Evolutionary conservation across 1,140 invertebrate genomes (phyloP).

Genomic region (Trachymyrmex septentrionalis): DNA sequence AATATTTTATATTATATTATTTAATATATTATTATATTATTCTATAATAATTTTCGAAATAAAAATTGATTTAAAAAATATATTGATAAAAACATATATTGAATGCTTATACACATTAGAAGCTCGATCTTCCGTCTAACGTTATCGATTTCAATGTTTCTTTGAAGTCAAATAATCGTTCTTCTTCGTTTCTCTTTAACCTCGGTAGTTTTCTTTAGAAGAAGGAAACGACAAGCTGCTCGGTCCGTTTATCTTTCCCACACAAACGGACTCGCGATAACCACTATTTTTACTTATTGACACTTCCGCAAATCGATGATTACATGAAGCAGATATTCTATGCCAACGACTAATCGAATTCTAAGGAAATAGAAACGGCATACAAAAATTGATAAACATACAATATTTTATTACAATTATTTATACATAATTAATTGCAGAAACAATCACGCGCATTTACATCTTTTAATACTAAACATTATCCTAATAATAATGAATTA

Average conservation of each 20-base stretch:
- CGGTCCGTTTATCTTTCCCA: conserved; percentile 73
- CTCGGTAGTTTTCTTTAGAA: conserved; percentile 65
- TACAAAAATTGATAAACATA: conserved; percentile 13
- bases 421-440: conserved; percentile 6
- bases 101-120: background rate
- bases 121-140: background rate
- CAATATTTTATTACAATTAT: background rate
- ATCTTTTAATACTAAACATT: background rate
- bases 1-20: no score
- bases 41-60: background rate
- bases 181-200: conserved; percentile 33
- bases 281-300: conserved; percentile 74
- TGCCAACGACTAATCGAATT: background rate
- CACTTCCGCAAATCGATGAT: conserved; percentile 76
- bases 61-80: background rate
- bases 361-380: background rate
- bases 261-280: conserved; percentile 72
- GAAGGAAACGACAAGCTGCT: conserved; percentile 69
- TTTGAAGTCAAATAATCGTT: conserved; percentile 49
- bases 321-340: conserved; percentile 52
- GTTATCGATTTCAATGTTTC: background rate
- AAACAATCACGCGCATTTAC: no score
- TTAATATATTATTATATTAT: no score
- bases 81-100: no score
- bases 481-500: background rate